phyloP scores from a whole-genome alignment of 2,113 vertebrate species.

The Malurus alboscapulatus region DNA sequence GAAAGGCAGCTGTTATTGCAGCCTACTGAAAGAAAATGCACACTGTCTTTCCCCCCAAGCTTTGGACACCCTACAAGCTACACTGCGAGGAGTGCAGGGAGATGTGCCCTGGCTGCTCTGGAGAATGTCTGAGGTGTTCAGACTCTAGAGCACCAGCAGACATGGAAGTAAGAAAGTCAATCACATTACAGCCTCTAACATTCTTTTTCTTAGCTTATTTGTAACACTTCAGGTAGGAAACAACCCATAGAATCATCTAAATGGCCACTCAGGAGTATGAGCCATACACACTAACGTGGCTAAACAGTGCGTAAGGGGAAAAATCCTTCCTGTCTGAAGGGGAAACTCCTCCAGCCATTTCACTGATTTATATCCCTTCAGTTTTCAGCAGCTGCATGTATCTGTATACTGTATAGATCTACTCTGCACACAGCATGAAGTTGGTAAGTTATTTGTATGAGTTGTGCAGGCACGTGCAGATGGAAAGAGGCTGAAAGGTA shows the following conservation, averaged over 20 bases:
- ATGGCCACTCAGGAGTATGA: neutral
- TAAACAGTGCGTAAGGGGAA: neutral
- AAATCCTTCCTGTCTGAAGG: neutral
- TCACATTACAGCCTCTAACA: neutral
- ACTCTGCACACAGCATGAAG: neutral
- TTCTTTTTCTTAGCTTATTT: neutral
- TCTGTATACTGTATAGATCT: neutral
- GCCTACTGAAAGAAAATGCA: neutral
- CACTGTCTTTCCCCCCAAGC: neutral
- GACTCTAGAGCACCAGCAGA: neutral
- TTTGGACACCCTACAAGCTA: neutral
- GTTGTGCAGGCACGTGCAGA: rapidly evolving
- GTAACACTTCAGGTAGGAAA: neutral
- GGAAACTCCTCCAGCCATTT: neutral
- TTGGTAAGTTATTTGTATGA: neutral
- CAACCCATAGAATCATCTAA: rapidly evolving
- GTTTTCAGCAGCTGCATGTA: neutral
- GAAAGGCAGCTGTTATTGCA: neutral
- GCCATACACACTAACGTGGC: rapidly evolving
- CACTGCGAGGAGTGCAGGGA: neutral
- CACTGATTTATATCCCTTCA: neutral
- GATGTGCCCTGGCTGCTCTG: neutral
- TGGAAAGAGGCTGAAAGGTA: neutral
- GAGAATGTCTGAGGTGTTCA: neutral
- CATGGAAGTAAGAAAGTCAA: neutral